Conservation (phyloP, 2,797 vertebrate species). For the Thalassophryne amazonica region DNA sequence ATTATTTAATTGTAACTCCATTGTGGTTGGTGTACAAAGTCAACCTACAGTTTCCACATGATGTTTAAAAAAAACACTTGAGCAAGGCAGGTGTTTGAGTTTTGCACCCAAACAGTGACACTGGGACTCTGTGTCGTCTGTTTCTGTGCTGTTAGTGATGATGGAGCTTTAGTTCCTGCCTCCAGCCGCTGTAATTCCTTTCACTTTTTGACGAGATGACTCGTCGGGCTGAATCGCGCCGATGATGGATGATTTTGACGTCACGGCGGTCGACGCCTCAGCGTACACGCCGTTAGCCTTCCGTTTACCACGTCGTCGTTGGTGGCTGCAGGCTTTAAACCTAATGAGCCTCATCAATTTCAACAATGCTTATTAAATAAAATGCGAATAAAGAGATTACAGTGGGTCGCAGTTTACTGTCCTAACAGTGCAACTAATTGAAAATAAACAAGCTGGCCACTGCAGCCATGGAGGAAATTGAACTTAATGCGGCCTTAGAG, state of each 20-base stretch:
- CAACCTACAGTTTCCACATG: background rate
- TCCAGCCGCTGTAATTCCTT: background rate
- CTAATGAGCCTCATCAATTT: constrained; percentile 23
- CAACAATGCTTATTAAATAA: too few species aligned
- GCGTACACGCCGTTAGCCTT: background rate
- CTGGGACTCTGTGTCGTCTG: background rate
- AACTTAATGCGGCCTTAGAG: constrained; percentile 22
- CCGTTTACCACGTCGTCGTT: background rate
- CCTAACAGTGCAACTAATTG: constrained; percentile 15
- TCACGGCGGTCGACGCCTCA: background rate
- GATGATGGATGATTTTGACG: background rate
- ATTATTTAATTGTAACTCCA: too few species aligned
- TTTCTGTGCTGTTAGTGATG: background rate
- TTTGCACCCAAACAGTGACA: background rate
- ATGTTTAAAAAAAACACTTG: background rate
- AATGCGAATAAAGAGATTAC: constrained; percentile 9
- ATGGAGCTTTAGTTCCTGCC: background rate
- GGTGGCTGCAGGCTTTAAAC: background rate
- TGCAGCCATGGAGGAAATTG: constrained; percentile 9
- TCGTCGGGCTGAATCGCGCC: background rate
- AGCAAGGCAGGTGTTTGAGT: background rate
- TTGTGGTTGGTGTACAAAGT: background rate
- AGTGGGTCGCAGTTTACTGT: constrained; percentile 9
- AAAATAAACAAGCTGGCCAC: constrained; percentile 20
- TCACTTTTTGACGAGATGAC: background rate